Evolutionary conservation across 1,140 invertebrate genomes (phyloP), one percentile per base, ranked within the genome.

Genomic region (Trichonephila clavipes): DNA sequence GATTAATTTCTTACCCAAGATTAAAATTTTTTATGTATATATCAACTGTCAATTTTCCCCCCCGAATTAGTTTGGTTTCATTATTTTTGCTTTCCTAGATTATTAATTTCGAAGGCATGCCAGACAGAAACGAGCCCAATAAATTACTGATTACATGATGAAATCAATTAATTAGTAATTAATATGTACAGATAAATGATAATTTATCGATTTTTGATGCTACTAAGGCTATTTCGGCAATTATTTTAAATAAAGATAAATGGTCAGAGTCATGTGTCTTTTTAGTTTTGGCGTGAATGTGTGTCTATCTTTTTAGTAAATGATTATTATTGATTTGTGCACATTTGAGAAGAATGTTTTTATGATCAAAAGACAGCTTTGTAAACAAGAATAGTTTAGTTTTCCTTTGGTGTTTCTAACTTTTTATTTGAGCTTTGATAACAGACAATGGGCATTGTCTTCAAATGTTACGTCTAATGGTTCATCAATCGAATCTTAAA

Each of bases 11-110:
- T 19, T 28, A 69, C 59, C 28, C 34, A 66, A 44, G 69, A 88
- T 44, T 88, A 66, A 88, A 77, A 77, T 28, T 14, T 77, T 77
- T 34, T 28, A 77, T 34, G 28, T 28, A 77, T 24, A 69, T 77
- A 77, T 77, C 19, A 77, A 77, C 16, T 77, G 72, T 14, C 28
- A 40, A 40, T 40, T 12, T 69, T 24, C 16, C 1, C 0, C n/a
- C 12, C 6, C n/a, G 66, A n/a, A 24, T 69, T 69, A 7, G 10
- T 51, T 64, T 18, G 1, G 62, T 16, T 64, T 64, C 21, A 64
- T 64, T 64, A 64, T 64, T 19, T 16, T 64, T 64, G 18, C 62
- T 64, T 40, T 64, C 62, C 5, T 19, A 19, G 62, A 64, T 18
- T 34, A 77, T 69, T 77, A 40, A 77, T 12, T 77, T 77, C 72